Conservation (phyloP, 1,140 invertebrate genomes). For the Adoxophyes honmai region DNA sequence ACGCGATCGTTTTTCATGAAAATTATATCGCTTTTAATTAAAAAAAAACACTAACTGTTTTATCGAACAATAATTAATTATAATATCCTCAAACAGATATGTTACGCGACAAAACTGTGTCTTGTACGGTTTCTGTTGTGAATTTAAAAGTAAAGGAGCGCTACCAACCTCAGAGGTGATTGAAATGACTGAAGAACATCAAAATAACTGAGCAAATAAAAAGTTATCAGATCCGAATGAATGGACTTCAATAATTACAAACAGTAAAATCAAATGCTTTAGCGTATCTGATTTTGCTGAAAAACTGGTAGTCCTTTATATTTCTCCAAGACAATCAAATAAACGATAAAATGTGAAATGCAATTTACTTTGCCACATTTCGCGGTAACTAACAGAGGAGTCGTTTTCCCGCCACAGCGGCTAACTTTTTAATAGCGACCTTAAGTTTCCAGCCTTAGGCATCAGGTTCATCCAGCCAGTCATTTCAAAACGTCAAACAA, state of each 20-base stretch:
- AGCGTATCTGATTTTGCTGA: constrained; percentile 15
- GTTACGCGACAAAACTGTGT: too few species aligned
- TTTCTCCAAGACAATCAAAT: constrained; percentile 32
- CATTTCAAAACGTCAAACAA: background rate
- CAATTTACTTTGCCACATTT: constrained; percentile 39
- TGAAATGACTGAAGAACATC: background rate
- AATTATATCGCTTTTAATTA: too few species aligned
- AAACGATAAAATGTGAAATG: constrained; percentile 40
- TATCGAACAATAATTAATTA: too few species aligned
- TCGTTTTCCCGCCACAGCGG: constrained; percentile 22
- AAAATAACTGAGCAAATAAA: background rate
- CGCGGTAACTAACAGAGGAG: constrained; percentile 23
- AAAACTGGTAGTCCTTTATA: constrained; percentile 29
- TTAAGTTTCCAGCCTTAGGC: constrained; percentile 1
- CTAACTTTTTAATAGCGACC: constrained; percentile 17
- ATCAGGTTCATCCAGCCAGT: background rate
- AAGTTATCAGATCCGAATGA: background rate
- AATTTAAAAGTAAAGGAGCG: too few species aligned
- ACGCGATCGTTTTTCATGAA: too few species aligned
- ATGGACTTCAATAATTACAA: constrained; percentile 6
- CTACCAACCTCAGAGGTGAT: too few species aligned
- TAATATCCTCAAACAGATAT: too few species aligned
- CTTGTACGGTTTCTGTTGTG: too few species aligned
- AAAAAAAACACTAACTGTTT: too few species aligned
- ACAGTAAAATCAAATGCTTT: background rate